A percentile compares a stretch with the other conserved stretches of the same genome.
phyloP scores from a whole-genome alignment of 1,140 invertebrate species.

The Drosophila ohnishii region DNA sequence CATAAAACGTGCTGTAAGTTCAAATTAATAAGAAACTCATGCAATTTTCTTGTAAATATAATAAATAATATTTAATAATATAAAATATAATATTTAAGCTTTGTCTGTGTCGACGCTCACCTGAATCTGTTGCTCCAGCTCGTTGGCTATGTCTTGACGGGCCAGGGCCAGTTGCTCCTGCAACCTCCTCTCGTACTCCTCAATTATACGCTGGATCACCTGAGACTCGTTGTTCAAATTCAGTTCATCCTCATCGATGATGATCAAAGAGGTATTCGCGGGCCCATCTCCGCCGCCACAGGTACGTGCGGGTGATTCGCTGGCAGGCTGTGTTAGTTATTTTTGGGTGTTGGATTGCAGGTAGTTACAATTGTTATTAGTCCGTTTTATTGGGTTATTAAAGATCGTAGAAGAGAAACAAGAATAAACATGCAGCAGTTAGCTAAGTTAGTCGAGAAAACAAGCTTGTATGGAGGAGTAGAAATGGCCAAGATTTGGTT shows the following conservation, averaged over 20 bases:
- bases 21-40: not conserved
- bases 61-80: too few species aligned
- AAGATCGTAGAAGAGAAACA: constrained; percentile 43
- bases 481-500: not conserved
- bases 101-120: constrained; percentile 76
- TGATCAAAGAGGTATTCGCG: constrained; percentile 69
- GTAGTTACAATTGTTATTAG: constrained; percentile 58
- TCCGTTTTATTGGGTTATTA: constrained; percentile 67
- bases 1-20: constrained; percentile 23
- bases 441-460: constrained; percentile 46
- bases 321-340: constrained; percentile 55
- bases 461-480: constrained; percentile 1
- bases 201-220: constrained; percentile 83
- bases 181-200: constrained; percentile 84
- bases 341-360: constrained; percentile 40
- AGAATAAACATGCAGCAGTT: constrained; percentile 66
- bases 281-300: constrained; percentile 30
- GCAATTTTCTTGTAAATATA: not conserved
- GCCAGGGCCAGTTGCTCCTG: constrained; percentile 86
- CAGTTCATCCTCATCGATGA: constrained; percentile 80
- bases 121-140: constrained; percentile 86
- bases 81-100: too few species aligned
- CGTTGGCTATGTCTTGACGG: constrained; percentile 85
- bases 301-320: constrained; percentile 52
- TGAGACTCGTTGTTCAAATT: constrained; percentile 82